Conservation (phyloP, 2,113 vertebrate genomes). For the Phalacrocorax brasilianus region DNA sequence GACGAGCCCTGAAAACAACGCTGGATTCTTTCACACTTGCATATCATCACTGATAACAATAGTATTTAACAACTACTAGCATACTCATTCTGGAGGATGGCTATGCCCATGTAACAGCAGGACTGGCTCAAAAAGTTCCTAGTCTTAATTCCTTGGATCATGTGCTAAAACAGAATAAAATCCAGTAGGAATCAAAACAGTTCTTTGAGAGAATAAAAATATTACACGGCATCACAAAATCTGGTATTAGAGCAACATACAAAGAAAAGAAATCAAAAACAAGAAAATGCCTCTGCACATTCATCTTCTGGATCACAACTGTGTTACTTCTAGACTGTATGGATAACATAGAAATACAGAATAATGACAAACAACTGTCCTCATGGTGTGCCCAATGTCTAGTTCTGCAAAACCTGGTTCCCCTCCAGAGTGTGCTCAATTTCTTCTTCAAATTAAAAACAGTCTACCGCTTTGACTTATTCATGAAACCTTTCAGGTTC, state of each 20-base stretch:
- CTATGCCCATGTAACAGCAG: background rate
- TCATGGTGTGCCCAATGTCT: background rate
- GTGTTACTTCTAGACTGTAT: background rate
- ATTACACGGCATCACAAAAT: background rate
- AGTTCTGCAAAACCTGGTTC: background rate
- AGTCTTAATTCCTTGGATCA: background rate
- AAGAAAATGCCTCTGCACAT: background rate
- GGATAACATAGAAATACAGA: background rate
- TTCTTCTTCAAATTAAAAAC: background rate
- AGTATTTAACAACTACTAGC: background rate
- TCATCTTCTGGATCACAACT: background rate
- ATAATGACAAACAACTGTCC: background rate
- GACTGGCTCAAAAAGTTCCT: background rate
- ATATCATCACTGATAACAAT: background rate
- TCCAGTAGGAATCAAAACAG: background rate
- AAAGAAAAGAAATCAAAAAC: background rate
- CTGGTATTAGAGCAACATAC: background rate
- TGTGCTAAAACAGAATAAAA: background rate
- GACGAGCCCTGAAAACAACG: background rate
- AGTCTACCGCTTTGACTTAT: background rate
- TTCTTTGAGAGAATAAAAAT: background rate
- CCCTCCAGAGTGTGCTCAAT: background rate
- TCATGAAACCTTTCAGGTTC: background rate
- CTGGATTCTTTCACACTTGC: background rate
- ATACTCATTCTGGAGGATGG: background rate